phyloP scores from a whole-genome alignment of 2,888 invertebrate species.

The Stenodema calcarata region DNA sequence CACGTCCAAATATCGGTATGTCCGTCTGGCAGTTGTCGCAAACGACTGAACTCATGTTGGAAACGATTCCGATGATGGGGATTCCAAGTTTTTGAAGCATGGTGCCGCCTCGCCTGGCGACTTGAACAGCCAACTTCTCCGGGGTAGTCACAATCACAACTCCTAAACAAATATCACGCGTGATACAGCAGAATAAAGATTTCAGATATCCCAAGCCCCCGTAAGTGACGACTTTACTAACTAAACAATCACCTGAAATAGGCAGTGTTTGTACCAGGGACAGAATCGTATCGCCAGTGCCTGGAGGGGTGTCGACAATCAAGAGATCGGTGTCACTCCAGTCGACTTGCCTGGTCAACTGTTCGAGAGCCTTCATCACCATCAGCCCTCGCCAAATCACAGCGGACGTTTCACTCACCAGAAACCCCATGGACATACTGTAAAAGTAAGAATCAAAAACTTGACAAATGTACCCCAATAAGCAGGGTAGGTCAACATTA shows the following conservation, averaged over 20 bases:
- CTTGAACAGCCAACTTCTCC: constrained; percentile 85
- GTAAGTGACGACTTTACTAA: too few species aligned
- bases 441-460: constrained; percentile 55
- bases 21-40: constrained; percentile 46
- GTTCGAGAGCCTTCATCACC: constrained; percentile 94
- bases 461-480: not conserved
- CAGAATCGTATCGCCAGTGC: constrained; percentile 94
- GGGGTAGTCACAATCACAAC: constrained; percentile 93
- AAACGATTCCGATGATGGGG: constrained; percentile 85
- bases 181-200: too few species aligned
- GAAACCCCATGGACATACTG: constrained; percentile 94
- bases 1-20: constrained; percentile 62
- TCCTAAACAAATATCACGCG: constrained; percentile 63
- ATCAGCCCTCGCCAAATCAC: constrained; percentile 95
- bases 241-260: constrained; percentile 75
- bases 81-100: constrained; percentile 87
- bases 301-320: constrained; percentile 93
- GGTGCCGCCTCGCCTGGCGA: constrained; percentile 81
- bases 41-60: constrained; percentile 60
- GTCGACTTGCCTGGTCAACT: constrained; percentile 81
- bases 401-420: constrained; percentile 83
- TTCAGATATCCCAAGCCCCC: too few species aligned
- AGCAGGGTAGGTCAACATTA: too few species aligned
- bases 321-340: constrained; percentile 90
- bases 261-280: constrained; percentile 89